phyloP scores from a whole-genome alignment of 2,113 vertebrate species.

The Hyperopisus bebe region DNA sequence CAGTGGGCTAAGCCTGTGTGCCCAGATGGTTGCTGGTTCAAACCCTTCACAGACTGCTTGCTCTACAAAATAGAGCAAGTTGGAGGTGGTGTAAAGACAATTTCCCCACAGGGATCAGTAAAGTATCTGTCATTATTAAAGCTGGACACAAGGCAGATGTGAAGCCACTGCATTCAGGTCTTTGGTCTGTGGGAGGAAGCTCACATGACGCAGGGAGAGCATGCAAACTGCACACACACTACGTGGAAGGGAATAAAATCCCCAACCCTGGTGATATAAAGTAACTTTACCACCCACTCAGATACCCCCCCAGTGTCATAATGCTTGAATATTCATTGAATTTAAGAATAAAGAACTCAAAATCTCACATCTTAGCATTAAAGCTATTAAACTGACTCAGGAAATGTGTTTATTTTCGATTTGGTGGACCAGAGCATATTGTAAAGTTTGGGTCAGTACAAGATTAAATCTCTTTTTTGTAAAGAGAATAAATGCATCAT shows the following conservation, averaged over 20 bases:
- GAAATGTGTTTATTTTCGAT: slow-evolving; percentile 14
- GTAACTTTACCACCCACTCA: neutral
- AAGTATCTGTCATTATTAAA: too few relatives aligned
- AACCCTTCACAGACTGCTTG: too few relatives aligned
- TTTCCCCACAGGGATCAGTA: too few relatives aligned
- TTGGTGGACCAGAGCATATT: slow-evolving; percentile 39
- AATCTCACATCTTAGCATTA: neutral
- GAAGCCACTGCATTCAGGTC: neutral
- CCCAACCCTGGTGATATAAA: neutral
- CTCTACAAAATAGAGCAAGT: too few relatives aligned
- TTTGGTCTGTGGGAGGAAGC: neutral
- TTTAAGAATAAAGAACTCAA: neutral
- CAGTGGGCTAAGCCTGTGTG: too few relatives aligned
- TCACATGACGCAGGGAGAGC: neutral
- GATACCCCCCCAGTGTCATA: neutral
- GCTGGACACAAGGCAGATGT: neutral
- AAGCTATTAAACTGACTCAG: neutral
- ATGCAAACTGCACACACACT: neutral
- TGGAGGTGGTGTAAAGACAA: too few relatives aligned
- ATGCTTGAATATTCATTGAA: neutral
- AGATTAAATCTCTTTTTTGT: slow-evolving; percentile 39
- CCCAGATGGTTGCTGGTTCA: too few relatives aligned
- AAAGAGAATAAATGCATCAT: slow-evolving; percentile 25
- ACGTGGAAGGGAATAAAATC: neutral
- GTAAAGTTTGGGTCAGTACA: slow-evolving; percentile 36